A percentile compares a stretch with the other conserved stretches of the same genome.
Evolutionary conservation across 2,888 invertebrate species (phyloP).

Genomic region (Andrena fulva): DNA sequence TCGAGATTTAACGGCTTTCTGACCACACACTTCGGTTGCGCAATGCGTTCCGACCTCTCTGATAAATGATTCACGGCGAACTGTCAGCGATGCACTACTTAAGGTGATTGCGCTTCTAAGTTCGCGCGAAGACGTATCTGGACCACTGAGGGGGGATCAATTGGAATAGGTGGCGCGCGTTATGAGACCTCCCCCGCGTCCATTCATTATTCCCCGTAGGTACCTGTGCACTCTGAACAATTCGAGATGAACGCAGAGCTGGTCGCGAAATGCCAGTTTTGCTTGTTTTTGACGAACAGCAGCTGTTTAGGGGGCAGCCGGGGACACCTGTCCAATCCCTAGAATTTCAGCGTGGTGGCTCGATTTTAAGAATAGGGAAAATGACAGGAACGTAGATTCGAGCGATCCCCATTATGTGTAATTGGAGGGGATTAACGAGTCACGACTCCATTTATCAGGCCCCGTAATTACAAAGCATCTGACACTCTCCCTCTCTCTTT

Average conservation of each 20-base stretch:
- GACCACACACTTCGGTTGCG: conserved; percentile 60
- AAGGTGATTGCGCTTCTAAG: conserved; percentile 41
- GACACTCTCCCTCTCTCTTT: conserved; percentile 65
- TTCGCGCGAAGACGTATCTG: not conserved
- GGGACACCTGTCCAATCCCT: conserved; percentile 4
- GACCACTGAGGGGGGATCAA: not conserved
- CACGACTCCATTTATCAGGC: conserved; percentile 84
- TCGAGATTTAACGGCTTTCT: conserved; percentile 50
- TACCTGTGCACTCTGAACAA: not conserved
- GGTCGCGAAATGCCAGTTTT: not conserved
- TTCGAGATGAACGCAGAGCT: not conserved
- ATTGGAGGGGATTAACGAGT: conserved; percentile 84
- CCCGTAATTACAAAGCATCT: conserved; percentile 83
- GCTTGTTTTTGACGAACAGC: not conserved
- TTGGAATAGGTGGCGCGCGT: not conserved
- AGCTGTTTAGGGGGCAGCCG: not conserved
- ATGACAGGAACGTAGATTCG: conserved; percentile 73
- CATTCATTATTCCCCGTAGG: too few species aligned
- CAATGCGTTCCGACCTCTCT: conserved; percentile 35
- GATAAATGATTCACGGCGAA: conserved; percentile 47
- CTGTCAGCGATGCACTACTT: conserved; percentile 39
- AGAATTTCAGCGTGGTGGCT: not conserved
- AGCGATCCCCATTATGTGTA: conserved; percentile 81
- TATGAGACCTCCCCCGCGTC: too few species aligned
- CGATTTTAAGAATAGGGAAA: conserved; percentile 67